phyloP scores from a whole-genome alignment of 2,113 vertebrate genomes.

The Shinisaurus crocodilurus region DNA sequence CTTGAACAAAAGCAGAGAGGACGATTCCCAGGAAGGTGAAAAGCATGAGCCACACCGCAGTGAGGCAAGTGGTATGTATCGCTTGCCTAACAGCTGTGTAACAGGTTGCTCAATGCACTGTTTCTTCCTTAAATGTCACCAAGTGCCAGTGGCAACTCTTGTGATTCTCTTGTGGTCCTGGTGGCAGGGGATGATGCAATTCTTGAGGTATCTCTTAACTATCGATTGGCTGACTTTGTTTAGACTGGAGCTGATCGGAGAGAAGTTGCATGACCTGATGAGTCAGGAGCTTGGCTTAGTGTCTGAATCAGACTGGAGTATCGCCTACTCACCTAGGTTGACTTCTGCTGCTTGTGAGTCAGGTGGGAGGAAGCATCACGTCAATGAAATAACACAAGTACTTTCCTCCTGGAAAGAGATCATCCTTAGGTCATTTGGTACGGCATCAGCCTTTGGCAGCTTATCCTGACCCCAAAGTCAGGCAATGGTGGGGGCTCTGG shows the following conservation, averaged over 20 bases:
- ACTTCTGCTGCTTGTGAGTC: neutral
- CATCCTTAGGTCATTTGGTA: neutral
- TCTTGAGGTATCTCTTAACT: neutral
- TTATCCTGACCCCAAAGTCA: neutral
- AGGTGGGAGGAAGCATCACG: neutral
- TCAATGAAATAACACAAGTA: neutral
- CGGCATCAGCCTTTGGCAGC: neutral
- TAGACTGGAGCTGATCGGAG: neutral
- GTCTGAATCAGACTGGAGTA: neutral
- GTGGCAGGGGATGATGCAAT: neutral
- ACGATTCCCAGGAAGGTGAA: neutral
- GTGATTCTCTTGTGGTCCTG: neutral
- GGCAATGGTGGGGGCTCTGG: too few species aligned
- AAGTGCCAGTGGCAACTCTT: neutral
- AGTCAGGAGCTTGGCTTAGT: neutral
- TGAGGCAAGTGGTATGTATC: neutral
- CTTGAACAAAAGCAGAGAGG: neutral
- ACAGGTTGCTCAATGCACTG: neutral
- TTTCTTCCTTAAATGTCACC: neutral
- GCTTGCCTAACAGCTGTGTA: neutral
- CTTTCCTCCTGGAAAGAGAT: neutral
- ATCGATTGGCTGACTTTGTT: neutral
- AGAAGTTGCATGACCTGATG: slow-evolving; percentile 3
- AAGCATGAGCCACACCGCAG: neutral
- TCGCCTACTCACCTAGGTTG: neutral